Conservation (phyloP, 2,113 vertebrate genomes). For the Murina feae region DNA sequence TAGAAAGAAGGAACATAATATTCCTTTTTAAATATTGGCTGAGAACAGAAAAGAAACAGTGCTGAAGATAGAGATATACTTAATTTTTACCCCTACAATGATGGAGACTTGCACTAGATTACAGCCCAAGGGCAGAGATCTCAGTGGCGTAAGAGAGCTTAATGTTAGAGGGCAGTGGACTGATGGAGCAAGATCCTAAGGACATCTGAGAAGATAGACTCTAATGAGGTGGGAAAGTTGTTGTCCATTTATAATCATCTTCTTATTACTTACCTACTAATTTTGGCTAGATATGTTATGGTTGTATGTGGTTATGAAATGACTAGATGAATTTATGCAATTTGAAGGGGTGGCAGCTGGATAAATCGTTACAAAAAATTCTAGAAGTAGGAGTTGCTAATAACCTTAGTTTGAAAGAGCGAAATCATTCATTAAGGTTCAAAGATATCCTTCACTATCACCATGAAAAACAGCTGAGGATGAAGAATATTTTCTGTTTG, state of each 20-base stretch:
- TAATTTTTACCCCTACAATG: not conserved
- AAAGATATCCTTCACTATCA: constrained; percentile 20
- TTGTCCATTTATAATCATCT: not conserved
- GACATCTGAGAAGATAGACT: not conserved
- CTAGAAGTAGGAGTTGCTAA: not conserved
- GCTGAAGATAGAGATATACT: not conserved
- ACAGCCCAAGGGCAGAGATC: not conserved
- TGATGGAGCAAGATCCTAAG: not conserved
- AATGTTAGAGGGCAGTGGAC: not conserved
- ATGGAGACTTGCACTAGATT: not conserved
- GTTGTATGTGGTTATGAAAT: not conserved
- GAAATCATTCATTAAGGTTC: constrained; percentile 19
- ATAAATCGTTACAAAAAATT: constrained; percentile 23
- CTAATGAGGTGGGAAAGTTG: not conserved
- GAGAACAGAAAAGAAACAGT: not conserved
- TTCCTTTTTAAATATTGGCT: not conserved
- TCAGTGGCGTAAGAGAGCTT: not conserved
- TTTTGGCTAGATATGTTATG: not conserved
- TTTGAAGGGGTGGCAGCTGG: not conserved
- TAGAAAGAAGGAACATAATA: not conserved
- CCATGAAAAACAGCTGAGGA: not conserved
- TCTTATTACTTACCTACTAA: not conserved
- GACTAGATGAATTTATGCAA: constrained; percentile 32
- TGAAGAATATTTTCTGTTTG: not conserved
- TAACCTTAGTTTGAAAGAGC: constrained; percentile 15